Conservation (phyloP, 2,888 invertebrate species). For the Acrocyrtus sp. region DNA sequence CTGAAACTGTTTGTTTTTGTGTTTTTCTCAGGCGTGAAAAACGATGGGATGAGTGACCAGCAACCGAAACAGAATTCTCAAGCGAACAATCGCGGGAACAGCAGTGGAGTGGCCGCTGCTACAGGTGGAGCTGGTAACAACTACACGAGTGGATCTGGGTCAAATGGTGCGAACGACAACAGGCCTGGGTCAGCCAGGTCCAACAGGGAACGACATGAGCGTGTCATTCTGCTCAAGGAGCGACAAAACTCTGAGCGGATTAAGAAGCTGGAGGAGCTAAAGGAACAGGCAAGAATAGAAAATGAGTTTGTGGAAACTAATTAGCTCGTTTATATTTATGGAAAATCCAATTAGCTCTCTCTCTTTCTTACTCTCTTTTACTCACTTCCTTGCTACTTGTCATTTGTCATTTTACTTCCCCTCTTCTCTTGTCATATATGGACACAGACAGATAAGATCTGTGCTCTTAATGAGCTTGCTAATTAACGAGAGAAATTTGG, state of each 20-base stretch:
- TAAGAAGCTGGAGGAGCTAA: slow-evolving; percentile 87
- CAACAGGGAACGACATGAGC: slow-evolving; percentile 66
- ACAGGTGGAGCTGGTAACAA: slow-evolving; percentile 11
- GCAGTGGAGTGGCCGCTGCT: slow-evolving; percentile 34
- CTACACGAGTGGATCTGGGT: not conserved
- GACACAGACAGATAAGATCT: no score
- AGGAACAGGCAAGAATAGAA: slow-evolving; percentile 73
- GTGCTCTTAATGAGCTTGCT: no score
- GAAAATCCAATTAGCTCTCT: not conserved
- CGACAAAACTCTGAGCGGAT: slow-evolving; percentile 90
- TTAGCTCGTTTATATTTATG: not conserved
- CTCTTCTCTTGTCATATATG: no score
- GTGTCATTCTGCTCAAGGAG: slow-evolving; percentile 73
- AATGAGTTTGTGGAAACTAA: slow-evolving; percentile 1
- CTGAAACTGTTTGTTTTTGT: slow-evolving; percentile 6
- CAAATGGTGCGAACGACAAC: slow-evolving; percentile 17
- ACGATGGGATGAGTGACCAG: slow-evolving; percentile 61
- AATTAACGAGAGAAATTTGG: not conserved
- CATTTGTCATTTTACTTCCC: not conserved
- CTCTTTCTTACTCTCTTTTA: not conserved
- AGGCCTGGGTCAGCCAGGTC: slow-evolving; percentile 56
- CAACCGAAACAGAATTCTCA: slow-evolving; percentile 36
- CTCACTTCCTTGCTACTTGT: not conserved
- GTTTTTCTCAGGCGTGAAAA: slow-evolving; percentile 59
- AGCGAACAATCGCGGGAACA: slow-evolving; percentile 12